A percentile compares a stretch with the other conserved stretches of the same genome.
Conservation (phyloP, 2,888 invertebrate genomes). For the Drosophila macrospina region DNA sequence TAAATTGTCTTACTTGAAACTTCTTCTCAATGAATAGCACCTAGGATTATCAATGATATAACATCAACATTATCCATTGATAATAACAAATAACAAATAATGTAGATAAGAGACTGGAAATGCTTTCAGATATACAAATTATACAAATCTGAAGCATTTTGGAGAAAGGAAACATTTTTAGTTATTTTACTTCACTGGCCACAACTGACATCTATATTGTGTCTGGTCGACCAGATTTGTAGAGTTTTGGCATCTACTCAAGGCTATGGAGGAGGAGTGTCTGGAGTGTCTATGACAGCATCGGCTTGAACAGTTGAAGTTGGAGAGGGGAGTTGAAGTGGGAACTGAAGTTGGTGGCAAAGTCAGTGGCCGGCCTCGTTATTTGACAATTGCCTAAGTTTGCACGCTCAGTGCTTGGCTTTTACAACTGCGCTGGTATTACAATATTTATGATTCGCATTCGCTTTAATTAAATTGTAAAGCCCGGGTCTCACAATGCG, state of each 20-base stretch:
- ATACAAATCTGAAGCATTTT: too few species aligned
- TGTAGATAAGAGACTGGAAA: too few species aligned
- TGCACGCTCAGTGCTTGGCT: slow-evolving; percentile 12
- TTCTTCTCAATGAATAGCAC: too few species aligned
- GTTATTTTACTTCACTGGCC: too few species aligned
- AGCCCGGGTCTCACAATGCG: slow-evolving; percentile 22
- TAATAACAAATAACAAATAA: too few species aligned
- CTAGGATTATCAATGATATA: too few species aligned
- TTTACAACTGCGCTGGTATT: slow-evolving; percentile 45
- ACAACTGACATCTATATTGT: too few species aligned
- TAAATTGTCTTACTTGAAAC: too few species aligned
- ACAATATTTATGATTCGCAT: slow-evolving; percentile 79
- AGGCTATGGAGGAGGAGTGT: not conserved
- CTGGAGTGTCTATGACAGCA: slow-evolving; percentile 9
- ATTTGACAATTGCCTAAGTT: slow-evolving; percentile 59
- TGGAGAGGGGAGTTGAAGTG: not conserved
- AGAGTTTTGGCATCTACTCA: not conserved
- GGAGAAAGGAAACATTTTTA: too few species aligned
- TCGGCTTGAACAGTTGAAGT: not conserved
- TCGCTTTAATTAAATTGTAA: slow-evolving; percentile 73
- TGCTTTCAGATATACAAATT: too few species aligned
- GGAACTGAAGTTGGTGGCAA: not conserved
- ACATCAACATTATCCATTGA: too few species aligned
- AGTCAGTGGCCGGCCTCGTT: slow-evolving; percentile 31
- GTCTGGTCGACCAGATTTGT: too few species aligned